Conservation (phyloP, 2,797 vertebrate genomes). For the Zalophus californianus region DNA sequence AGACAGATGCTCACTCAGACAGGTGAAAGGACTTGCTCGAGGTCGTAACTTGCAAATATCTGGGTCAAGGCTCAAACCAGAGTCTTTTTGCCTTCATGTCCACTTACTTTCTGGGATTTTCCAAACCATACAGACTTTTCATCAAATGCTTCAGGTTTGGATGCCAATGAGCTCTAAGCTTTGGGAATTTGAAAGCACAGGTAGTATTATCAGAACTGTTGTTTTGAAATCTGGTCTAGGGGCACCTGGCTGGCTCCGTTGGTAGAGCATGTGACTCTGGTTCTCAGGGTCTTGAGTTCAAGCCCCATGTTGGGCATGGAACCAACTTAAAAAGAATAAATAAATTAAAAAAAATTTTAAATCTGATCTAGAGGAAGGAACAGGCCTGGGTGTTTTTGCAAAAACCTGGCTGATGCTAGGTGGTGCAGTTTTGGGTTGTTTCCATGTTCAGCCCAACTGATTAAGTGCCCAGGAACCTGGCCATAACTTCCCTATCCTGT, state of each 20-base stretch:
- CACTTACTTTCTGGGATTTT: slow-evolving; percentile 34
- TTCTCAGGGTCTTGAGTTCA: neutral
- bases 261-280: neutral
- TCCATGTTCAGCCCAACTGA: neutral
- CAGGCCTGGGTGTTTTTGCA: neutral
- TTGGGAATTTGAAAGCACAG: neutral
- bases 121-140: slow-evolving; percentile 9
- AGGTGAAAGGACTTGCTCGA: neutral
- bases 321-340: neutral
- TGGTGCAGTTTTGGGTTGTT: neutral
- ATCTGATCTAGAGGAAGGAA: slow-evolving; percentile 16
- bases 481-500: neutral
- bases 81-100: slow-evolving; percentile 35
- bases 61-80: slow-evolving; percentile 34
- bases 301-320: neutral
- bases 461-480: neutral
- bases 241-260: neutral
- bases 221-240: neutral
- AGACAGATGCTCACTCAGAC: neutral
- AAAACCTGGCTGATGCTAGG: neutral
- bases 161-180: neutral
- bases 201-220: slow-evolving; percentile 7
- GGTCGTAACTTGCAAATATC: slow-evolving; percentile 58
- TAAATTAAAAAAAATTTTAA: neutral
- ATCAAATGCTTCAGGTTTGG: slow-evolving; percentile 18